A percentile compares a stretch with the other conserved stretches of the same genome.
These are phyloP conservation scores for Stenolophus ochropezus DNA, from an alignment of 2,888 invertebrate genomes.

Conservation along the genomic window DNA sequence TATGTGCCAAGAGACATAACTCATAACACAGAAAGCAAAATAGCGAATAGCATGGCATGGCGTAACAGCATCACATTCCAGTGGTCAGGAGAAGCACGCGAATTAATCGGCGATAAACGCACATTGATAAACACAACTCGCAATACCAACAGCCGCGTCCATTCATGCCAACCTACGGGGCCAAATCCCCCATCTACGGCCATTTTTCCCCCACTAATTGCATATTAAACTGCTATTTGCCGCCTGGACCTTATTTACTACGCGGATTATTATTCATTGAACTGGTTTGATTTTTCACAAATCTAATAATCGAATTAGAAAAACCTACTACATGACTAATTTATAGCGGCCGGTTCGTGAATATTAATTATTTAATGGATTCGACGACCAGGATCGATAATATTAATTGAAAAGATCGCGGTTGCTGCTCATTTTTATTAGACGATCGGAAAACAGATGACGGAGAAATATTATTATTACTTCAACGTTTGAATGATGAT, in stretches of 20 bases:
- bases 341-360: constrained; percentile 47
- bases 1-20: too few species aligned
- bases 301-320: constrained; percentile 58
- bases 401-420: constrained; percentile 45
- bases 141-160: constrained; percentile 20
- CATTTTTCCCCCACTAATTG: constrained; percentile 43
- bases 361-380: constrained; percentile 57
- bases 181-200: constrained; percentile 12
- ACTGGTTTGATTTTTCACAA: constrained; percentile 58
- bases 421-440: constrained; percentile 5
- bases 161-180: constrained; percentile 33
- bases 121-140: background rate
- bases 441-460: background rate
- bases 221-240: constrained; percentile 56
- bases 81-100: constrained; percentile 19
- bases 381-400: constrained; percentile 37
- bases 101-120: constrained; percentile 36
- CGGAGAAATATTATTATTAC: background rate
- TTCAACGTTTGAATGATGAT: constrained; percentile 11
- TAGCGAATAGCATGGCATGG: background rate
- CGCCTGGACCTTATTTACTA: constrained; percentile 49
- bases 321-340: constrained; percentile 56
- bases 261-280: constrained; percentile 52
- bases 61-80: constrained; percentile 18
- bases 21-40: background rate